These are phyloP conservation scores for Recurvirostra avosetta DNA, from an alignment of 2,113 vertebrate genomes.

Conservation along the genomic window DNA sequence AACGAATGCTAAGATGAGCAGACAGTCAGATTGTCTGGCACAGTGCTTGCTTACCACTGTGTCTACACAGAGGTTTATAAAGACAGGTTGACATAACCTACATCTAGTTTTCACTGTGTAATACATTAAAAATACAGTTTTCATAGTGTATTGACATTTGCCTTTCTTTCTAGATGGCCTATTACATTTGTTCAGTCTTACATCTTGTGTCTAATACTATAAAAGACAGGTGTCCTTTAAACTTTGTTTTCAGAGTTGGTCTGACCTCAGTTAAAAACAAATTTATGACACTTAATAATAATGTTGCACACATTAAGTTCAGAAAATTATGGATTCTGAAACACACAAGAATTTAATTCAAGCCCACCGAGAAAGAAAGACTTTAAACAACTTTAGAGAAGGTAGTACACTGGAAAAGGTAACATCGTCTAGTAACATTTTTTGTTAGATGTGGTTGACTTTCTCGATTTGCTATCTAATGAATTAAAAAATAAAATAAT, in stretches of 20 bases:
- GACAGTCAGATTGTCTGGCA: not conserved
- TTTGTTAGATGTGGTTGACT: not conserved
- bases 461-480: not conserved
- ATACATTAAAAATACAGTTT: not conserved
- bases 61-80: not conserved
- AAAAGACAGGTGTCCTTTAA: not conserved
- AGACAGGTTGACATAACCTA: not conserved
- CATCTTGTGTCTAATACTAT: not conserved
- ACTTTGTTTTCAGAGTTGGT: not conserved
- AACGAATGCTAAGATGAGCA: not conserved
- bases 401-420: not conserved
- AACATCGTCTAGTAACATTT: not conserved
- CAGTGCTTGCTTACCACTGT: not conserved
- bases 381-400: not conserved
- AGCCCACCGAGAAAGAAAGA: not conserved
- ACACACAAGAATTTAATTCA: not conserved
- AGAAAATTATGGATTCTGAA: not conserved
- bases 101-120: not conserved
- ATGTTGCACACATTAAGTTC: not conserved
- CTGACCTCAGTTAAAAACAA: not conserved
- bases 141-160: not conserved
- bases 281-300: not conserved
- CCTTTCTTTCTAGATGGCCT: not conserved
- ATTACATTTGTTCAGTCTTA: not conserved
- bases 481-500: not conserved